Evolutionary conservation across 2,888 invertebrate species (phyloP), one percentile per base, ranked within the genome.

Genomic region (Ophion ventricosus): DNA sequence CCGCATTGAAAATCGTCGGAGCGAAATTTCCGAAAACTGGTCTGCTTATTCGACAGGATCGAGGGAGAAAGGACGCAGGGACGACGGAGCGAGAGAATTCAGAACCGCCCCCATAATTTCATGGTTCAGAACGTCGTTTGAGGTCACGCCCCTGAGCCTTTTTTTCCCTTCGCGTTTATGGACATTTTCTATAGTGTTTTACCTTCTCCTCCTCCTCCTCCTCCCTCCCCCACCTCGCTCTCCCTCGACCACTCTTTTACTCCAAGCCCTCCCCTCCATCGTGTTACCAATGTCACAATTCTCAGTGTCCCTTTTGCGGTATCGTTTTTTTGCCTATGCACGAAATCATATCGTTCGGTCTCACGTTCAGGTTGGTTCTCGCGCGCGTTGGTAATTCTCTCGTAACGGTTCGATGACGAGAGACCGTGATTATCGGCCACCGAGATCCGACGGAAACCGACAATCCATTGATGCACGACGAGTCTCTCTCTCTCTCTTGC

Each of bases 391-490:
- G 75, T 77, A 49, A 23, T 61, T 40, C 40, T 35, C 69, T 72
- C 64, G 78, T 63, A 75, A 80, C 85, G 84, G 74, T 82, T 82
- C 84, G 84, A 82, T 67, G 82, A 84, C 84, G 84, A 79, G 82
- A 79, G 82, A 23, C 78, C 83, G 85, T 89, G 89, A 90, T 90
- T 90, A 90, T 90, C 90, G 87, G 86, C 86, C 84, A 80, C 84
- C 83, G 87, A 87, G 87, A 89, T 87, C 88, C 88, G 85, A 90
- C 90, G 90, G 90, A 90, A 90, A 90, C 90, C 90, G 90, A 90
- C 90, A 90, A 90, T 86, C 89, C 90, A 90, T 90, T 90, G 90
- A 90, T 87, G 90, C 90, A 88, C 87, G 87, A 90, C 90, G 86
- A 85, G 74, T 70, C 66, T 56, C 87, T 35, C 35, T 35, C 35